These are phyloP conservation scores for Napeogenes sylphis DNA, from an alignment of 2,888 invertebrate species.

Conservation along the genomic window DNA sequence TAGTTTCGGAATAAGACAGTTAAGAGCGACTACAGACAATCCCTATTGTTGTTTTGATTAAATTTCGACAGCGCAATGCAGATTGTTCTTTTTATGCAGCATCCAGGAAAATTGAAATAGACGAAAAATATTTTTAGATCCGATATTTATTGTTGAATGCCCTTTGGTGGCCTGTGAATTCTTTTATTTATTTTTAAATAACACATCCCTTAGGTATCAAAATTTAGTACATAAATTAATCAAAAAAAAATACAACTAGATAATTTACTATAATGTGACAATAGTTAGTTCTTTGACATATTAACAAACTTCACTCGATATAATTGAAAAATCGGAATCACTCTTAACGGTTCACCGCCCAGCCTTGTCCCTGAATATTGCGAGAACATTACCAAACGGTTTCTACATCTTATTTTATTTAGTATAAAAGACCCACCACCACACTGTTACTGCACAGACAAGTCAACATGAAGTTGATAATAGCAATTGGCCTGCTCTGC, in stretches of 20 bases:
- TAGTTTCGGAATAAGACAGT: slow-evolving; percentile 44
- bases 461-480: slow-evolving; percentile 63
- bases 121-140: slow-evolving; percentile 44
- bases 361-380: slow-evolving; percentile 48
- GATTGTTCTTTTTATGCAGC: slow-evolving; percentile 60
- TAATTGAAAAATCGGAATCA: slow-evolving; percentile 35
- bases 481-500: slow-evolving; percentile 60
- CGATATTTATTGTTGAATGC: slow-evolving; percentile 26
- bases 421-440: slow-evolving; percentile 64
- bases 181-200: slow-evolving; percentile 11
- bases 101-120: slow-evolving; percentile 42
- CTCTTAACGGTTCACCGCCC: slow-evolving; percentile 59
- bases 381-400: slow-evolving; percentile 58
- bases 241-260: no score
- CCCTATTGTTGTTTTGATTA: slow-evolving; percentile 72
- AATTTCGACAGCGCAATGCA: slow-evolving; percentile 64
- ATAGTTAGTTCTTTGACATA: slow-evolving; percentile 17
- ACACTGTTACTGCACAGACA: slow-evolving; percentile 45
- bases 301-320: slow-evolving; percentile 24
- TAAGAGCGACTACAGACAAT: slow-evolving; percentile 44
- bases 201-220: not conserved
- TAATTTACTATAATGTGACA: not conserved
- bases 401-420: slow-evolving; percentile 57
- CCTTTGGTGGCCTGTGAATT: slow-evolving; percentile 15
- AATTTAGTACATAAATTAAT: no score